Evolutionary conservation across 2,888 invertebrate genomes (phyloP), one percentile per base, ranked within the genome.

Genomic region (Halictus ligatus): DNA sequence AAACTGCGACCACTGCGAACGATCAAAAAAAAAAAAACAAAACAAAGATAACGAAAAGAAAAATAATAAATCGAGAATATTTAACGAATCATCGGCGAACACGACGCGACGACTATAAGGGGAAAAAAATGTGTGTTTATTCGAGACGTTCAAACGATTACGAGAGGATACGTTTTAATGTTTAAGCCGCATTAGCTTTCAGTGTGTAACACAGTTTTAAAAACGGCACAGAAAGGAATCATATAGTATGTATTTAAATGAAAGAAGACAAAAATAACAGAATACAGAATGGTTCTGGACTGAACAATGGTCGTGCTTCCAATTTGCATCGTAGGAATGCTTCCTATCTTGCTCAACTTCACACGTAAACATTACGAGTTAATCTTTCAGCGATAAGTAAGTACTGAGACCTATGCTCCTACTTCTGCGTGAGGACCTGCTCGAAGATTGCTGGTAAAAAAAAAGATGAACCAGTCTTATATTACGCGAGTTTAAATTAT

Each of bases 171-270:
- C 90, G 83, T 93, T 86, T 90, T 91, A 89, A 91, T 89, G 89
- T 89, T 89, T 92, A 92, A 91, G 85, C 91, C 87, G 84, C 92
- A 89, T 92, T 92, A 94, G 94, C 94, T 94, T 94, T 94, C 92
- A 91, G 91, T 94, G 94, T 94, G 91, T 88, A 89, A 92, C 90
- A 89, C 88, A 91, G 85, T 90, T 92, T 89, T 83, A 87, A 89
- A 64, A 64, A 64, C 8, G 75, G 80, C 84, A 88, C 89, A 89
- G 81, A 84, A 88, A 89, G 84, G 89, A 89, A 89, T 89, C 89
- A 89, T 91, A 91, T 92, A 92, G 89, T 91, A 91, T 89, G 88
- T 92, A 91, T 91, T 90, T 87, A 89, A 86, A 88, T 89, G 85
- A 88, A 84, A 78, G 73, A 84, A 80, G 84, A 64, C 35, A 64